Evolutionary conservation across 2,113 vertebrate species (phyloP).

Genomic region (Equus quagga): DNA sequence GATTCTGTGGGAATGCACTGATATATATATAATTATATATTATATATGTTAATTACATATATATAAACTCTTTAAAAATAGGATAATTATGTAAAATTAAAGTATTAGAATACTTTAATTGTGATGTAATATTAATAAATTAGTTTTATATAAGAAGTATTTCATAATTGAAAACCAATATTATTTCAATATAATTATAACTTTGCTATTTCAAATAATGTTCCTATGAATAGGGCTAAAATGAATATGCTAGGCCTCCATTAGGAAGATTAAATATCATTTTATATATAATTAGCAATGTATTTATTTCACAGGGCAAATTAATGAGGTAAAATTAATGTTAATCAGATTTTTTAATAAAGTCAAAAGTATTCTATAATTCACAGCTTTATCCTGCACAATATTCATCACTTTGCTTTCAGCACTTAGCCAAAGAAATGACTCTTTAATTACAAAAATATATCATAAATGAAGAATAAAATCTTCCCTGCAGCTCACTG

Average conservation of each 20-base stretch:
- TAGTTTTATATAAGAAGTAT: constrained; percentile 48
- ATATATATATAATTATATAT: background rate
- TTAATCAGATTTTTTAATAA: constrained; percentile 72
- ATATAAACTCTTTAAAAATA: background rate
- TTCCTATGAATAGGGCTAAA: constrained; percentile 43
- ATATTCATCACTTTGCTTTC: constrained; percentile 54
- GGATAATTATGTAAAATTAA: background rate
- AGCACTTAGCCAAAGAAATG: constrained; percentile 58
- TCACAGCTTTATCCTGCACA: constrained; percentile 38
- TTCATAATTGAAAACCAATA: constrained; percentile 57
- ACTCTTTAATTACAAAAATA: constrained; percentile 66
- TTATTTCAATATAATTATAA: constrained; percentile 63
- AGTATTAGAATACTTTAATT: background rate
- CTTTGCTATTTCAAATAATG: constrained; percentile 41
- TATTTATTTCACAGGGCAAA: constrained; percentile 66
- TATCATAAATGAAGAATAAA: constrained; percentile 59
- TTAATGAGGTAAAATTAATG: constrained; percentile 74
- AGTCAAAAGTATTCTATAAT: constrained; percentile 61
- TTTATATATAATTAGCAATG: constrained; percentile 59
- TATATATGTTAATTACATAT: background rate
- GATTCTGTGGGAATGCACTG: background rate
- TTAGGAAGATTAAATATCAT: constrained; percentile 69
- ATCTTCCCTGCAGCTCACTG: background rate
- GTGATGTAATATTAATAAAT: constrained; percentile 15
- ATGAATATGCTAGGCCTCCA: constrained; percentile 51